Conservation (phyloP, 2,797 vertebrate species). For the Dromococcyx pavoninus region DNA sequence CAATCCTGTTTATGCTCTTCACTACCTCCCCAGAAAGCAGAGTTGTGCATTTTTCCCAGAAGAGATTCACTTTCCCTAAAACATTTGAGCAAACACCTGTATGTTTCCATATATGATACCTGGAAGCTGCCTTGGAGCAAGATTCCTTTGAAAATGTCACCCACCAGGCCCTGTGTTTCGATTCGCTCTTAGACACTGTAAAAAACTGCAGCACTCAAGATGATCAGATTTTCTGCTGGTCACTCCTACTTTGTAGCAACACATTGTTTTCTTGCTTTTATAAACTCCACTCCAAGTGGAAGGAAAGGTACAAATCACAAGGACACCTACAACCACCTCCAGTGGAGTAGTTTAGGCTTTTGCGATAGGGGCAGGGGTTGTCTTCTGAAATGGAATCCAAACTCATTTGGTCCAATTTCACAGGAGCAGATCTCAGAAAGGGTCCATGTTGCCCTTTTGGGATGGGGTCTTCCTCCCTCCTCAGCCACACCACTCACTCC, state of each 20-base stretch:
- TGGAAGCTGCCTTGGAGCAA: not conserved
- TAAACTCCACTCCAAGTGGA: not conserved
- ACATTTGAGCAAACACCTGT: not conserved
- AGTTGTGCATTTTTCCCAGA: not conserved
- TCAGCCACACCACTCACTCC: not conserved
- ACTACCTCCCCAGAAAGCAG: not conserved
- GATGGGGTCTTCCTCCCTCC: not conserved
- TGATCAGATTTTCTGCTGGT: not conserved
- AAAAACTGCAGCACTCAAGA: not conserved
- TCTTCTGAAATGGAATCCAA: not conserved
- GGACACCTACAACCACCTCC: not conserved
- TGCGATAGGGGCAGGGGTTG: fast-evolving
- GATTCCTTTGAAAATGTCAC: not conserved
- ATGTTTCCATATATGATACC: not conserved
- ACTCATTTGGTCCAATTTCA: not conserved
- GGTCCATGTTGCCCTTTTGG: not conserved
- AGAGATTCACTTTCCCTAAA: not conserved
- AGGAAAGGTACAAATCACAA: not conserved
- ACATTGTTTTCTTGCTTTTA: not conserved
- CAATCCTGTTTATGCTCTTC: not conserved
- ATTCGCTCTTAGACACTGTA: not conserved
- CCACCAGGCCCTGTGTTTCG: not conserved
- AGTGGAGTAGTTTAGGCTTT: not conserved
- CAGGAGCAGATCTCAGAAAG: not conserved
- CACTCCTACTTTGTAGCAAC: not conserved